Percentiles rank a stretch among this genome's conserved stretches.
These are phyloP conservation scores for Lophius americanus DNA, from an alignment of 2,797 vertebrate genomes.

Conservation along the genomic window DNA sequence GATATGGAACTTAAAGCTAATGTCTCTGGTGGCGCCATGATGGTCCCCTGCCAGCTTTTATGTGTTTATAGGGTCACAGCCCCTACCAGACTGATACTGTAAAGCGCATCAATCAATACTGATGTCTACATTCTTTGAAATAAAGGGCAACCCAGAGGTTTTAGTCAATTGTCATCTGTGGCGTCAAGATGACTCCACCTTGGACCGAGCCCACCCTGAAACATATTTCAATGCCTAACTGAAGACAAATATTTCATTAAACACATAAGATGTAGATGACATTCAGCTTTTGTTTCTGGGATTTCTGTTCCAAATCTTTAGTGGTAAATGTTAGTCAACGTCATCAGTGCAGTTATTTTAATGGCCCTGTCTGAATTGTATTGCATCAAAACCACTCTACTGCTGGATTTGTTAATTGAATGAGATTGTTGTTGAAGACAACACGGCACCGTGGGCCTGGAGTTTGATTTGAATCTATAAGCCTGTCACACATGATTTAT, in stretches of 20 bases:
- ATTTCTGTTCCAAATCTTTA: background rate
- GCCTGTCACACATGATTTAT: conserved; percentile 31
- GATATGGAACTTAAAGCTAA: conserved; percentile 45
- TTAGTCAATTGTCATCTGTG: conserved; percentile 21
- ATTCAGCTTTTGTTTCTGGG: conserved; percentile 1
- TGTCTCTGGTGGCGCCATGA: conserved; percentile 43
- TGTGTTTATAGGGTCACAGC: conserved; percentile 20
- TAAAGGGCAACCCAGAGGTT: conserved; percentile 37
- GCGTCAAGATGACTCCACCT: conserved; percentile 15
- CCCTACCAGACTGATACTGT: conserved; percentile 48
- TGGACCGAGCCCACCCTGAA: background rate
- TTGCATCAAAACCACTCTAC: background rate
- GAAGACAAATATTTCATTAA: conserved; percentile 6
- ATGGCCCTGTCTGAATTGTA: background rate
- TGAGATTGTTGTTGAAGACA: conserved; percentile 11
- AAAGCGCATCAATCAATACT: conserved; percentile 22
- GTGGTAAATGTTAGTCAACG: background rate
- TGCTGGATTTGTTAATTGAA: conserved; percentile 10
- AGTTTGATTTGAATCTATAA: conserved; percentile 22
- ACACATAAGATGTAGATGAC: conserved; percentile 1
- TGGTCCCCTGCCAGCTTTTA: conserved; percentile 33
- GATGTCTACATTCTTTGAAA: conserved; percentile 40
- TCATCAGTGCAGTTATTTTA: background rate
- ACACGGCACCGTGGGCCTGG: background rate
- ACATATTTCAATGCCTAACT: background rate